Conservation (phyloP, 2,888 invertebrate species). For the Tachystola acroxantha region DNA sequence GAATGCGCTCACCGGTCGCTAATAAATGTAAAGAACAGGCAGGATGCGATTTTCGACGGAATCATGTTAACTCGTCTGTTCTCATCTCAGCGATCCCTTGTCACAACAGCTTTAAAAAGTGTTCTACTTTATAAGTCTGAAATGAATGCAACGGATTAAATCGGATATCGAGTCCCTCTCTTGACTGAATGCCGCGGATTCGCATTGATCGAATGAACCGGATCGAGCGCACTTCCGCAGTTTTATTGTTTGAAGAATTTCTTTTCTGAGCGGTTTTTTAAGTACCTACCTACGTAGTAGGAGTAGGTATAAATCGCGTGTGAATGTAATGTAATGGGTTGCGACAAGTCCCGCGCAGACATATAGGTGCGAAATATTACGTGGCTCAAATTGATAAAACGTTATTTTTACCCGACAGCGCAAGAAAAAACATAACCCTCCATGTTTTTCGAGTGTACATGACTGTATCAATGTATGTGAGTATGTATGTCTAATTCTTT, state of each 20-base stretch:
- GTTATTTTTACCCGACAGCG: too few species aligned
- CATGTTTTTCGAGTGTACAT: too few species aligned
- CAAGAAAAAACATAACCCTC: too few species aligned
- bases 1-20: constrained; percentile 55
- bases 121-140: constrained; percentile 23
- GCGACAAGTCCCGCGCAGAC: too few species aligned
- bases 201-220: constrained; percentile 37
- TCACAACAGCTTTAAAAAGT: constrained; percentile 48
- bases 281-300: not conserved
- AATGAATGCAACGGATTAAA: constrained; percentile 51
- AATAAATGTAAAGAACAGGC: constrained; percentile 68
- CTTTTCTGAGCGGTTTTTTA: not conserved
- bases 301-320: too few species aligned
- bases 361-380: too few species aligned
- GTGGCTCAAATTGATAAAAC: too few species aligned
- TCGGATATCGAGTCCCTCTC: constrained; percentile 52
- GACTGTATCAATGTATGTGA: too few species aligned
- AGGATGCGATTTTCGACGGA: constrained; percentile 70
- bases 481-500: too few species aligned
- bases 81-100: constrained; percentile 56
- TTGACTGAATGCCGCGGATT: constrained; percentile 35
- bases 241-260: constrained; percentile 5
- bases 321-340: too few species aligned
- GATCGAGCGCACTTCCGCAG: constrained; percentile 45
- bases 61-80: constrained; percentile 63